Evolutionary conservation across 2,113 vertebrate genomes (phyloP).

Genomic region (Oncorhynchus masou): DNA sequence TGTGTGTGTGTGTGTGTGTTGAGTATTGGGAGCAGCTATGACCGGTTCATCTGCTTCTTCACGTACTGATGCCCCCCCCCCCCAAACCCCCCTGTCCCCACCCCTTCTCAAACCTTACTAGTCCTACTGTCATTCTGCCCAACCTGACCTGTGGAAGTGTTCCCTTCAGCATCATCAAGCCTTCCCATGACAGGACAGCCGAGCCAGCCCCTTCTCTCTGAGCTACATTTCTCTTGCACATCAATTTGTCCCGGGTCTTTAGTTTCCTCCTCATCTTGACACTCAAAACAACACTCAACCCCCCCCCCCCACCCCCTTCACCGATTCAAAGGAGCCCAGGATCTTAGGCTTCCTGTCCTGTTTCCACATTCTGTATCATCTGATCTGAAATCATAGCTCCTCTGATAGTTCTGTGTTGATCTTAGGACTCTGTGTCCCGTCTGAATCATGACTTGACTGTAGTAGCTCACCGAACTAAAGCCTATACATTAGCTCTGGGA

Average conservation of each 20-base stretch:
- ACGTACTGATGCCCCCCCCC: no score
- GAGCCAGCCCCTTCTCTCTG: conserved; percentile 16
- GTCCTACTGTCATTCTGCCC: conserved; percentile 18
- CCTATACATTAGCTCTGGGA: no score
- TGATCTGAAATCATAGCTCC: no score
- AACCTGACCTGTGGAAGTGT: conserved; percentile 34
- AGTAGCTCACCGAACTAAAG: no score
- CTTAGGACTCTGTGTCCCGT: no score
- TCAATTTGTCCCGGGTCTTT: conserved; percentile 50
- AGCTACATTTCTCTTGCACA: conserved; percentile 18
- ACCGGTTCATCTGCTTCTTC: neutral
- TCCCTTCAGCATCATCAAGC: conserved; percentile 52
- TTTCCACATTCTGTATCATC: no score
- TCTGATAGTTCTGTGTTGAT: no score
- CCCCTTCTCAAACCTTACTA: neutral
- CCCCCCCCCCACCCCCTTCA: neutral
- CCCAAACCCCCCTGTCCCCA: neutral
- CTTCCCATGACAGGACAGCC: conserved; percentile 6
- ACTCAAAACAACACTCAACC: conserved; percentile 1
- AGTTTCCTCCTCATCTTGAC: conserved; percentile 30
- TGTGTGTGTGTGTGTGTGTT: no score
- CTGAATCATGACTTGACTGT: no score
- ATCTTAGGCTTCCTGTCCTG: no score
- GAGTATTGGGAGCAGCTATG: neutral
- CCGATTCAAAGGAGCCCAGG: no score